A percentile compares a stretch with the other conserved stretches of the same genome.
phyloP scores from a whole-genome alignment of 2,113 vertebrate species.

The Patagioenas fasciata region DNA sequence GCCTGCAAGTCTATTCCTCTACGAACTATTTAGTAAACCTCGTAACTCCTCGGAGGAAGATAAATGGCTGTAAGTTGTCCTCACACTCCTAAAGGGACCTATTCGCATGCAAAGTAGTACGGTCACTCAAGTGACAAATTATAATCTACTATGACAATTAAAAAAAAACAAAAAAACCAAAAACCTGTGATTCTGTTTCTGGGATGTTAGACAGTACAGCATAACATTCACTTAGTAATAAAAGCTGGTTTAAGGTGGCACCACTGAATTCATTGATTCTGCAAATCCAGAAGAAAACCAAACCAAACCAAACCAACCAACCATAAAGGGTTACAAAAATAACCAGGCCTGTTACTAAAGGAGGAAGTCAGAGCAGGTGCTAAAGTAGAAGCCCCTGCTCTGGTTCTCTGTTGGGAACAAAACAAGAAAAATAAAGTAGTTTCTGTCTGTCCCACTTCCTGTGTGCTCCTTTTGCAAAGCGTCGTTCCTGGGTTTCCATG shows the following conservation, averaged over 20 bases:
- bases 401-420: neutral
- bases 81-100: neutral
- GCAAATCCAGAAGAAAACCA: neutral
- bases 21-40: neutral
- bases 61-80: neutral
- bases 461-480: neutral
- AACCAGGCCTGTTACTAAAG: neutral
- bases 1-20: neutral
- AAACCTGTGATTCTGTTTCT: neutral
- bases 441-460: neutral
- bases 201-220: neutral
- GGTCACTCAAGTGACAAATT: neutral
- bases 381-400: neutral
- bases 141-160: neutral
- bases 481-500: neutral
- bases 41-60: neutral
- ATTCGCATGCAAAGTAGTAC: neutral
- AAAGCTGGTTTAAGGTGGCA: neutral
- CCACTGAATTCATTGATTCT: neutral
- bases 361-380: constrained; percentile 11
- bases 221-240: neutral
- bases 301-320: neutral
- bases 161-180: neutral
- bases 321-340: neutral
- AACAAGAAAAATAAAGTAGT: neutral